Evolutionary conservation across 2,888 invertebrate species (phyloP), one percentile per base, ranked within the genome.

Genomic region (Synergus japonicus): DNA sequence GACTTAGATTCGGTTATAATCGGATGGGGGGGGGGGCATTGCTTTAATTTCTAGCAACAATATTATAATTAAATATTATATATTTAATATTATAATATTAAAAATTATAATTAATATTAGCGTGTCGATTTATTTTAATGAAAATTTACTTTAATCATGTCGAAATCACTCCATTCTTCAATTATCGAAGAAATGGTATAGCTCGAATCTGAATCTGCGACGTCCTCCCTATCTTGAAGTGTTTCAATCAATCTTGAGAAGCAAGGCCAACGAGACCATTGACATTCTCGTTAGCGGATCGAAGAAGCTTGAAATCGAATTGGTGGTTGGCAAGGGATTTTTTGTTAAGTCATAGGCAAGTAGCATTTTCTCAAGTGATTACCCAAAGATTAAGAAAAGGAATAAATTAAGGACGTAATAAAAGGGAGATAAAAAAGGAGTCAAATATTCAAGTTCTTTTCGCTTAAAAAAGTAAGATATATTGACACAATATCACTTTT

Each of bases 291-390:
- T 49, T 49, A 49, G 49, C 2, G 15, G 49, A 49, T 49, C 15
- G 49, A 49, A 81, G 29, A 78, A 83, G 81, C 84, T 86, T 86
- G 86, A 86, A 85, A 85, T 79, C 37, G 84, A 86, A 86, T 86
- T 86, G 85, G 86, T 84, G 81, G 81, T 49, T 49, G 49, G 49
- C 15, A 13, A 12, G 4, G 4, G 15, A 15, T 15, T 13, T 49
- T 49, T 15, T 4, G n/a, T 46, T 9, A 10, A 49, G 76, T 9
- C 54, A 66, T 46, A 58, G 9, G 43, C 60, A 54, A 22, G 64
- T 41, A 41, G 49, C 49, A 49, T 13, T 49, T 49, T 49, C 49
- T 49, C 49, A 5, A 15, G 49, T 4, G 49, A 49, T 49, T 49
- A 49, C 2, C 49, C 15, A 5, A 12, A 12, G 49, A 49, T 15